Base-by-base conservation (phyloP, 37 sponge, comb jelly and placozoan genomes). In the Halisarca cf. caerulea region DNA sequence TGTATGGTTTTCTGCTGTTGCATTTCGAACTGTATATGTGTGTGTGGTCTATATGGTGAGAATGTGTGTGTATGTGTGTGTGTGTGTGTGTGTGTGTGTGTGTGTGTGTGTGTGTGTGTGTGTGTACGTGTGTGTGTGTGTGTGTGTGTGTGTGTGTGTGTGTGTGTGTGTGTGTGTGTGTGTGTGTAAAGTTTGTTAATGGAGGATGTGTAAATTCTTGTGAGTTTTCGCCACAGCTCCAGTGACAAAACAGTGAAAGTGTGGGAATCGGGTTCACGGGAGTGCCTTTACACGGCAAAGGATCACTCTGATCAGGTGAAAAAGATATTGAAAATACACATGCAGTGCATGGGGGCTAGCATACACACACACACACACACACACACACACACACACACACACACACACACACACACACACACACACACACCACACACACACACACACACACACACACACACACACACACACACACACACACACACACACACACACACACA, bases 201-300 rank as follows among this genome's bases (percentile, higher is more conserved):
- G n/a, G n/a, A n/a, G n/a, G 51, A 6, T 47, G 17, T 59, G 28
- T 77, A 58, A 17, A 20, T n/a, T n/a, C n/a, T n/a, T n/a, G n/a
- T n/a, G n/a, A n/a, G n/a, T n/a, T n/a, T n/a, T n/a, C n/a, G n/a
- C n/a, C 54, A 21, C 74, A 97, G 98, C 38, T 98, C 99, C 23
- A 98, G 99, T 88, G 99, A 98, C 74, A 94, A 90, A 75, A 96
- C 95, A 37, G 93, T 98, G 43, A 98, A 96, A 82, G 87, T 98
- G 2, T 98, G 99, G 99, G 99, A 98, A 42, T 74, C 88, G 34
- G 88, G 95, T 30, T 92, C 91, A 32, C 81, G 95, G 51, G 81
- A 94, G 43, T 96, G 96, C 62, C 72, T 88, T 3, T 91, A 98
- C 71, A 98, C 99, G 15, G 94, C 94, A 59, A 86, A 88, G 33